A percentile compares a stretch with the other conserved stretches of the same genome.
Evolutionary conservation across 1,140 invertebrate species (phyloP).

Genomic region (Drosophila quadrilineata): DNA sequence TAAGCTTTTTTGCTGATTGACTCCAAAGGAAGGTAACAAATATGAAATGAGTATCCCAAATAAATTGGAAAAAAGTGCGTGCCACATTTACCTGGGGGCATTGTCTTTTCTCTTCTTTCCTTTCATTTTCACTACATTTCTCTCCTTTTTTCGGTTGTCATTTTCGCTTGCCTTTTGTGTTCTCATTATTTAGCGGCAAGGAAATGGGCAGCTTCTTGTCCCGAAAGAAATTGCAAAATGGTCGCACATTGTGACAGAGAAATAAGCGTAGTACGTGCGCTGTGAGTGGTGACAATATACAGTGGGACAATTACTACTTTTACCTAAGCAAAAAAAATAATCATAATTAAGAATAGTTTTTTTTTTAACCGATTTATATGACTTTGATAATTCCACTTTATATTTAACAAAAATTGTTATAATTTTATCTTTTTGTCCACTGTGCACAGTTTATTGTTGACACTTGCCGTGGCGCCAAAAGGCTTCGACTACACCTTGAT

Average conservation of each 20-base stretch:
- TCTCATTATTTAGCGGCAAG: slow-evolving; percentile 66
- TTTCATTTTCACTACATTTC: no score
- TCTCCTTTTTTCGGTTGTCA: no score
- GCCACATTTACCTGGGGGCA: no score
- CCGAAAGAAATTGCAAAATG: slow-evolving; percentile 35
- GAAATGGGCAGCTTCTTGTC: slow-evolving; percentile 2
- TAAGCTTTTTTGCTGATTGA: slow-evolving; percentile 39
- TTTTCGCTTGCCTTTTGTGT: no score
- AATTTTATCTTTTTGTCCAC: no score
- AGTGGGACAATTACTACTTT: no score
- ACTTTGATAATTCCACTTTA: no score
- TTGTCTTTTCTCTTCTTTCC: slow-evolving; percentile 30
- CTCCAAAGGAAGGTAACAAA: slow-evolving; percentile 35
- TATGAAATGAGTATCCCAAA: slow-evolving; percentile 5
- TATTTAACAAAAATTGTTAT: no score
- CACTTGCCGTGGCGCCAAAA: slow-evolving; percentile 11
- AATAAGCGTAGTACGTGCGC: slow-evolving; percentile 58
- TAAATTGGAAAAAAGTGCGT: slow-evolving; percentile 41
- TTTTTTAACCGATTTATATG: no score
- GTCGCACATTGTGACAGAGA: slow-evolving; percentile 37
- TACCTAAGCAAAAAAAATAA: no score
- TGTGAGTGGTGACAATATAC: slow-evolving; percentile 10
- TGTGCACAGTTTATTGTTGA: slow-evolving; percentile 17
- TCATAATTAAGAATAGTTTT: no score
- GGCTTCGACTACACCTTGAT: slow-evolving; percentile 66